Conservation (phyloP, 2,113 vertebrate genomes). For the Xenopus laevis region DNA sequence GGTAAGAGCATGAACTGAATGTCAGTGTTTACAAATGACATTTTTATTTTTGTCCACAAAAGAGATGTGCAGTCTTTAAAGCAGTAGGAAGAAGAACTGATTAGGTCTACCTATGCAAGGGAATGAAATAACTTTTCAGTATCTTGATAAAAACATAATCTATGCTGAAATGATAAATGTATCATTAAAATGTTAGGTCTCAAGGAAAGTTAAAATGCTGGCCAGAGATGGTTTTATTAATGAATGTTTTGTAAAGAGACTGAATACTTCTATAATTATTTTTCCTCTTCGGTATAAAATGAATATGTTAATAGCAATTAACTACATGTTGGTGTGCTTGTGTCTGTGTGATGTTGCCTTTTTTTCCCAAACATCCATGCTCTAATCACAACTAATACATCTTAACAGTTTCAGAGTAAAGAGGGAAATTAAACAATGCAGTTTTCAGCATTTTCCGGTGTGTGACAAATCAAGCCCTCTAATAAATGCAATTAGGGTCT, state of each 20-base stretch:
- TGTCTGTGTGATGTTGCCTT: background rate
- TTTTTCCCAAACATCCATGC: background rate
- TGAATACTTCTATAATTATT: no score
- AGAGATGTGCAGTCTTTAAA: background rate
- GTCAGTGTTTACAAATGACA: background rate
- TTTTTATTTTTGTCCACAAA: background rate
- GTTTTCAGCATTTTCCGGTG: slow-evolving; percentile 19
- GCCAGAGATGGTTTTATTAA: no score
- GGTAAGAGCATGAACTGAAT: background rate
- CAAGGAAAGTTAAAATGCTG: no score
- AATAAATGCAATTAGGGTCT: slow-evolving; percentile 47
- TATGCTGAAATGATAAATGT: no score
- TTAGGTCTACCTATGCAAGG: no score
- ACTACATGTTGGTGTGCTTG: no score
- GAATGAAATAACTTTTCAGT: no score
- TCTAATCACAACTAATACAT: slow-evolving; percentile 12
- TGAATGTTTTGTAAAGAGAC: no score
- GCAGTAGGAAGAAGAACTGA: background rate
- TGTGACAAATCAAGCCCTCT: slow-evolving; percentile 42
- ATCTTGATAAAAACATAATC: no score
- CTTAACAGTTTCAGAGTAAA: slow-evolving; percentile 1
- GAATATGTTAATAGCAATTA: no score
- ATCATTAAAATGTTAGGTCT: no score
- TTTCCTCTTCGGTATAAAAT: no score
- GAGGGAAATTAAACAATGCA: slow-evolving; percentile 13